Evolutionary conservation across 2,888 invertebrate genomes (phyloP), one percentile per base, ranked within the genome.

Genomic region (Tipula lateralis): DNA sequence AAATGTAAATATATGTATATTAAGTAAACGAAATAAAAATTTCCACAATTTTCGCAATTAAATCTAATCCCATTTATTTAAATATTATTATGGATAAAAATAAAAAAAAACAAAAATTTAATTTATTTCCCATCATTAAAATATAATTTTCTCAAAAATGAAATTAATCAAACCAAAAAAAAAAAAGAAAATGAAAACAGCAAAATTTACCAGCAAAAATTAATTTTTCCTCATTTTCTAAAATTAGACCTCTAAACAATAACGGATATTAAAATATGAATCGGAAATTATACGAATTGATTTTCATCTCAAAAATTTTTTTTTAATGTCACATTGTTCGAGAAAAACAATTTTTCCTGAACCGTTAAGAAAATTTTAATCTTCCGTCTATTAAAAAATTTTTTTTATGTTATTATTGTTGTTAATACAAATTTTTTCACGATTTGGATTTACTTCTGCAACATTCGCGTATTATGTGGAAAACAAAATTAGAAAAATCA

Each of bases 21-120:
- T 66, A 66, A 7, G 24, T 19, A 66, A 66, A 19, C 24, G 66
- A 66, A 66, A 66, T 24, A 24, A 19, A 66, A 66, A 66, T 66
- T 66, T 66, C 66, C 66, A 66, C 66, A 66, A 66, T 66, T 50
- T 50, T 50, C 50, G 50, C 50, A 66, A 66, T 66, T 66, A 66
- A 66, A 66, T 66, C 24, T 66, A 66, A 66, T 66, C 66, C 66
- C 24, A 66, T 66, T 66, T 24, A 66, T 66, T 66, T 66, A 66
- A 66, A 66, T 66, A 66, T n/a, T 66, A 66, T 24, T 66, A 19
- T 44, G 12, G n/a, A n/a, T n/a, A n/a, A n/a, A n/a, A 44, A 44
- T 4, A 12, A 16, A 50, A 50, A 50, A 50, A 16, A 50, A 66
- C 9, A 24, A 66, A 44, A 44, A 44, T 66, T 66, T 66, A 66